Evolutionary conservation across 2,888 invertebrate species (phyloP), one percentile per base, ranked within the genome.

Genomic region (Yponomeuta cagnagella): DNA sequence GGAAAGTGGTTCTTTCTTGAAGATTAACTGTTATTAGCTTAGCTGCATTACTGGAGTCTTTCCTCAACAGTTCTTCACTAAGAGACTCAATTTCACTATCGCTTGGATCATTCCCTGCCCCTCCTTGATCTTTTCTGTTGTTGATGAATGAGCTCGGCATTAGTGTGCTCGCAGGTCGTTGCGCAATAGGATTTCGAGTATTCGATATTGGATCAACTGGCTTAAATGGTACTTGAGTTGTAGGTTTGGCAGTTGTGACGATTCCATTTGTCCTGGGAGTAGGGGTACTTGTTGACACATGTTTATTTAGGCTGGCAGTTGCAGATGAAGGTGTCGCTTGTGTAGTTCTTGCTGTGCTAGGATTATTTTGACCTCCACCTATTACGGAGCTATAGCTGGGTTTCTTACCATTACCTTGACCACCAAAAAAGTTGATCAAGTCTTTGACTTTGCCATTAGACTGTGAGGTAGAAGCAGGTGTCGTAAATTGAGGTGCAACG

Each of bases 41-140:
- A 8, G 95, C 94, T 64, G 95, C 95, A 82, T 96, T 96, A 82
- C 96, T 96, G 0, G 85, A 87, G 80, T 97, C 97, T 80, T 95
- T 95, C 71, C 92, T 93, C 72, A 95, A 92, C 31, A 97, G 86
- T 70, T 94, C 93, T 86, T 97, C 97, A 23, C 96, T 94, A 70
- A 97, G 87, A 67, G 93, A 93, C 77, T 94, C 93, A 66, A 96
- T 82, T 83, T 96, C 95, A 74, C 90, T 89, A 77, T 96, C 95
- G 71, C 93, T 93, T 0, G 82, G 78, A 31, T 72, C 74, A 72
- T 82, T 84, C n/a, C 79, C 76, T 72, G 76, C 83, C 23, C 73
- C 78, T 43, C 52, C 15, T 75, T 81, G 81, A 71, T 79, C 77
- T 65, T 75, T 78, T 69, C 82, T 84, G 74, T 76, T 80, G 71